Evolutionary conservation across 1,140 invertebrate genomes (phyloP), one percentile per base, ranked within the genome.

Genomic region (Epicauta chinensis): DNA sequence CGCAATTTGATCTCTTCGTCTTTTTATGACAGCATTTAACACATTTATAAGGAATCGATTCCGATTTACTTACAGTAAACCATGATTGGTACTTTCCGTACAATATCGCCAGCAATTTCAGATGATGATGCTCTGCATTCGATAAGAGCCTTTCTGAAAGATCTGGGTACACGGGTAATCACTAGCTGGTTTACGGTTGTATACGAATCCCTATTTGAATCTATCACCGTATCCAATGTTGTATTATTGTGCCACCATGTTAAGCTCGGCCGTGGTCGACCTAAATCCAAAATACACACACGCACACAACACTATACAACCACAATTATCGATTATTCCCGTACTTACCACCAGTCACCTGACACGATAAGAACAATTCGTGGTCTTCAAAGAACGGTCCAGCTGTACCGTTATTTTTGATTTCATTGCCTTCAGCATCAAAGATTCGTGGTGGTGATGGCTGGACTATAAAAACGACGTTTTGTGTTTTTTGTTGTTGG

Each of bases 371-470:
- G 52, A 83, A 80, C 5, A 92, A 75, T 63, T 85, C 81, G 61
- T 86, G 83, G 37, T 86, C 89, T 73, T 92, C 89, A 51, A 86
- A 76, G 70, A 90, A 91, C 16, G 88, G 89, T 34, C 89, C 88
- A 1, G 86, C 86, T 13, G 83, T 71, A 36, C 81, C 80, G 37
- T 58, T 58, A 16, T 43, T 35, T 40, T 78, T 75, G 45, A 92
- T 81, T 68, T 89, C 82, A 62, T 81, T 78, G 40, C 88, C 88
- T 70, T 89, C 81, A 16, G 82, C 81, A 67, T 91, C 86, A 65
- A 89, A 87, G 68, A 93, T 87, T 64, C 83, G 77, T 12, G 87
- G 86, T 42, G 78, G 77, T 53, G 83, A 83, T 29, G 89, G 87
- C 30, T 84, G 82, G 63, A 87, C 89, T 91, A 7, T 7, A 76